phyloP scores from a whole-genome alignment of 2,888 invertebrate genomes.

The Dermolepida albohirtum region DNA sequence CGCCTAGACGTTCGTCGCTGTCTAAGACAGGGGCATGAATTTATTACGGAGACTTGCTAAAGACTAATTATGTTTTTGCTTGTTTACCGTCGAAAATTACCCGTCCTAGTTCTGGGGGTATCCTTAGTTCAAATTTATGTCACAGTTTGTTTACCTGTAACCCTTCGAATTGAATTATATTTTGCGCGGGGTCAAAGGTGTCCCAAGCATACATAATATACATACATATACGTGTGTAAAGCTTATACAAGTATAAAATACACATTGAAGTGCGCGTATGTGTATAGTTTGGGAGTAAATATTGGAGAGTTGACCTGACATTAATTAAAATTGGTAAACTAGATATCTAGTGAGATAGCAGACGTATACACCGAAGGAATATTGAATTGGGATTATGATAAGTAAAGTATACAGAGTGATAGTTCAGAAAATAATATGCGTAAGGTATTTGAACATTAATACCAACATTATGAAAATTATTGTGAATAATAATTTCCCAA shows the following conservation, averaged over 20 bases:
- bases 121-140: slow-evolving; percentile 25
- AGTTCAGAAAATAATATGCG: no score
- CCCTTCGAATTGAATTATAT: slow-evolving; percentile 35
- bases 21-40: slow-evolving; percentile 43
- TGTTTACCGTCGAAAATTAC: slow-evolving; percentile 32
- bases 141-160: slow-evolving; percentile 31
- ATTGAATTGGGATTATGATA: slow-evolving; percentile 31
- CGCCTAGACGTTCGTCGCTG: slow-evolving; percentile 10
- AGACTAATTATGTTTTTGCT: slow-evolving; percentile 48
- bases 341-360: not conserved
- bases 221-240: not conserved
- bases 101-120: slow-evolving; percentile 4
- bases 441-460: no score
- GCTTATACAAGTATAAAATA: not conserved
- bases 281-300: slow-evolving; percentile 20
- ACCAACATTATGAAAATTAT: no score
- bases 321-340: slow-evolving; percentile 27
- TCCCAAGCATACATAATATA: slow-evolving; percentile 1
- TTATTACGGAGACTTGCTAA: slow-evolving; percentile 49
- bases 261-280: slow-evolving; percentile 10
- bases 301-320: slow-evolving; percentile 17
- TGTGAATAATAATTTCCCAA: no score
- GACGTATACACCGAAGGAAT: slow-evolving; percentile 13
- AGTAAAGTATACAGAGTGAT: not conserved
- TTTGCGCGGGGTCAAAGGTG: slow-evolving; percentile 17